Evolutionary conservation across 2,888 invertebrate species (phyloP).

Genomic region (Microplitis deprimator): DNA sequence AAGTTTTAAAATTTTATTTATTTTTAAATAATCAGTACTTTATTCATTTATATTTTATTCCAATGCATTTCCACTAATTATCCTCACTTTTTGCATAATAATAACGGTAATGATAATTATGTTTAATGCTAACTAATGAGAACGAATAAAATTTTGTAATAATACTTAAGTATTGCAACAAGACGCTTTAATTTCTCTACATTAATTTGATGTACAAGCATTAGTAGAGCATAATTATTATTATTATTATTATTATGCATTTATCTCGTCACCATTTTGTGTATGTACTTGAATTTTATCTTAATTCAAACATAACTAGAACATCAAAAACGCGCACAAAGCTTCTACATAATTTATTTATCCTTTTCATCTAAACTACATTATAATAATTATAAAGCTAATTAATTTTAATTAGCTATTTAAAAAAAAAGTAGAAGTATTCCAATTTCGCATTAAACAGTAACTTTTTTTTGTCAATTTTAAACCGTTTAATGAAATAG

Average conservation of each 20-base stretch:
- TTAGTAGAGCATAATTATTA: background rate
- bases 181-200: background rate
- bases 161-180: background rate
- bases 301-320: background rate
- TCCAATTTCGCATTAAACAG: no score
- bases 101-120: background rate
- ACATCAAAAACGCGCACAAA: background rate
- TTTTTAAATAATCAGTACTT: no score
- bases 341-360: background rate
- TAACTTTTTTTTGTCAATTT: background rate
- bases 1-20: no score
- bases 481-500: slow-evolving; percentile 7
- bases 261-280: background rate
- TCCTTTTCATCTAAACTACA: background rate
- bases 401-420: background rate
- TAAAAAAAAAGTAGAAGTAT: no score
- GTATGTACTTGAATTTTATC: background rate
- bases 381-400: background rate
- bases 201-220: background rate
- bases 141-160: background rate
- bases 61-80: background rate
- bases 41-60: background rate
- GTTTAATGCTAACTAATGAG: background rate
- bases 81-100: background rate
- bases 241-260: background rate